phyloP scores from a whole-genome alignment of 2,888 invertebrate species.

The Cyclophora punctaria region DNA sequence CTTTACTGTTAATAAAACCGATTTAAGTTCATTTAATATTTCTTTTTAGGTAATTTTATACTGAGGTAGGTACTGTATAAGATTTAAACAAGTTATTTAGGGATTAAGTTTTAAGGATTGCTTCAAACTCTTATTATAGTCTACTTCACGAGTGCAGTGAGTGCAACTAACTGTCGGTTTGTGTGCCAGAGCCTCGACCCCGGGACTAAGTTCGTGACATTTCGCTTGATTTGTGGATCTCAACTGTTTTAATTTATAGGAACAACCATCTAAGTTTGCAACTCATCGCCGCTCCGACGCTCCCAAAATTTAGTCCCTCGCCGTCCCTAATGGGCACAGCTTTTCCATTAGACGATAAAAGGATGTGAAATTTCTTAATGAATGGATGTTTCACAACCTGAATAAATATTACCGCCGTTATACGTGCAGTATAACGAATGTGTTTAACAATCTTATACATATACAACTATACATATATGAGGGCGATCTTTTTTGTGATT shows the following conservation, averaged over 20 bases:
- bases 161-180: no score
- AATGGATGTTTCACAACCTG: conserved; percentile 22
- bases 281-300: conserved; percentile 10
- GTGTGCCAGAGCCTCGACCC: neutral
- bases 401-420: conserved; percentile 16
- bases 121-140: no score
- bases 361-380: conserved; percentile 20
- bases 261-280: conserved; percentile 23
- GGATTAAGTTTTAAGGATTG: no score
- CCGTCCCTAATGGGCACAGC: conserved; percentile 23
- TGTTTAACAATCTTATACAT: neutral
- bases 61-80: no score
- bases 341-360: conserved; percentile 28
- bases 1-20: no score
- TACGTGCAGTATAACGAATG: neutral
- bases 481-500: neutral
- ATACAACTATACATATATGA: neutral
- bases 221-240: conserved; percentile 38
- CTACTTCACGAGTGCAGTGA: no score
- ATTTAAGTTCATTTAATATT: no score
- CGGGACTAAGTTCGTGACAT: conserved; percentile 35
- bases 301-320: conserved; percentile 12
- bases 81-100: no score
- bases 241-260: conserved; percentile 29
- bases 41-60: no score